These are phyloP conservation scores for Lordiphosa andalusiaca DNA, from an alignment of 2,888 invertebrate genomes.

Conservation along the genomic window DNA sequence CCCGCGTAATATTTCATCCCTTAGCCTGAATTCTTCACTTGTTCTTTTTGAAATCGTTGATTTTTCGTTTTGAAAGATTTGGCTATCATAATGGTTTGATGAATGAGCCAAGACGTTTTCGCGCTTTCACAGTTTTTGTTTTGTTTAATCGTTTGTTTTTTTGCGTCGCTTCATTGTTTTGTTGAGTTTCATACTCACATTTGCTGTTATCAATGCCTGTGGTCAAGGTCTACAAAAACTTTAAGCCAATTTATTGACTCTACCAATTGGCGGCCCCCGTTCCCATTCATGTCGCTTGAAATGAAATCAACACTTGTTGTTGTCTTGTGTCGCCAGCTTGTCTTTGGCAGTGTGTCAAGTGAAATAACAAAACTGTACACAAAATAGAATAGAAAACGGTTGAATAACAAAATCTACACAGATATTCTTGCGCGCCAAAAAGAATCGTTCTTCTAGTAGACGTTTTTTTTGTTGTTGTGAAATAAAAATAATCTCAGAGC, in stretches of 20 bases:
- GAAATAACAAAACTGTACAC: conserved; percentile 29
- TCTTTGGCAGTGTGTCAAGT: conserved; percentile 40
- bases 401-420: conserved; percentile 52
- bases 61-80: too few relatives aligned
- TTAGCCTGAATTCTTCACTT: too few relatives aligned
- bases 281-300: conserved; percentile 5
- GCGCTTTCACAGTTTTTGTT: conserved; percentile 43
- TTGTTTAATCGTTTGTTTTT: conserved; percentile 47
- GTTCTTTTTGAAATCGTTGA: too few relatives aligned
- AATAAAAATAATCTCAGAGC: conserved; percentile 10
- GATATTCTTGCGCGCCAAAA: conserved; percentile 52
- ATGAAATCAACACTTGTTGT: conserved; percentile 12
- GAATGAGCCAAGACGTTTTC: background rate
- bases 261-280: background rate
- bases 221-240: too few relatives aligned
- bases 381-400: conserved; percentile 32
- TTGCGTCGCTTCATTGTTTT: conserved; percentile 30
- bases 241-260: background rate
- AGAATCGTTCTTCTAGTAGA: conserved; percentile 17
- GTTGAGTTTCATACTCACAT: conserved; percentile 29
- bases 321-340: conserved; percentile 40
- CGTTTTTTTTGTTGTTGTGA: conserved; percentile 1
- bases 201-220: conserved; percentile 16
- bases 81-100: too few relatives aligned
- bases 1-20: too few relatives aligned